A percentile compares a stretch with the other conserved stretches of the same genome.
Evolutionary conservation across 2,797 vertebrate species (phyloP).

Genomic region (Molossus molossus): DNA sequence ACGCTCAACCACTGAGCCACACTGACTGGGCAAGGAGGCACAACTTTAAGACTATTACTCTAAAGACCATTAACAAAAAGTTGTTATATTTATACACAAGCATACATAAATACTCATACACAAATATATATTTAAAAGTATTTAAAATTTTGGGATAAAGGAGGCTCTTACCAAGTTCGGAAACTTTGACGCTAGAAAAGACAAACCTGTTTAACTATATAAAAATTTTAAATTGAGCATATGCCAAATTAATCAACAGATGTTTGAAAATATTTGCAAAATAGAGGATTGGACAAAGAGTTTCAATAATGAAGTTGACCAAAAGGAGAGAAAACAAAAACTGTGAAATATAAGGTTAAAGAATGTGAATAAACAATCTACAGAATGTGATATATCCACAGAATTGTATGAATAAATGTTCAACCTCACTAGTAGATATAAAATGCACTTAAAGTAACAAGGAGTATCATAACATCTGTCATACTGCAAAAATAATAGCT

Average conservation of each 20-base stretch:
- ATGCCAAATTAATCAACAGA: neutral
- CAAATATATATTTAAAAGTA: conserved; percentile 7
- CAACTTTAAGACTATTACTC: conserved; percentile 38
- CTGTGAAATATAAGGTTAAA: conserved; percentile 26
- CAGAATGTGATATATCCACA: neutral
- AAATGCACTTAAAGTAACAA: conserved; percentile 22
- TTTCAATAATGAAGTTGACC: conserved; percentile 27
- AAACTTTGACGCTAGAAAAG: conserved; percentile 42
- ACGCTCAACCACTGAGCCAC: too few species aligned
- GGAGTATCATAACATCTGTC: neutral
- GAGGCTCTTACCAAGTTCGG: conserved; percentile 13
- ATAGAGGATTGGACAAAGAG: neutral
- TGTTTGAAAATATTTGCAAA: conserved; percentile 60
- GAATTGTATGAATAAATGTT: conserved; percentile 39
- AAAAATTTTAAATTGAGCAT: conserved; percentile 46
- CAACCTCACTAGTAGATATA: neutral
- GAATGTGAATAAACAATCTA: neutral
- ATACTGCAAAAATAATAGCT: neutral
- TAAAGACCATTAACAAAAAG: conserved; percentile 40
- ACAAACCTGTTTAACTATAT: neutral
- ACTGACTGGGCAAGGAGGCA: too few species aligned
- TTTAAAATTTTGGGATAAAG: conserved; percentile 46
- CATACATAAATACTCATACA: neutral
- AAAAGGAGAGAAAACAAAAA: neutral
- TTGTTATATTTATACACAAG: conserved; percentile 25